Evolutionary conservation across 2,888 invertebrate genomes (phyloP).

Genomic region (Melipona beecheii): DNA sequence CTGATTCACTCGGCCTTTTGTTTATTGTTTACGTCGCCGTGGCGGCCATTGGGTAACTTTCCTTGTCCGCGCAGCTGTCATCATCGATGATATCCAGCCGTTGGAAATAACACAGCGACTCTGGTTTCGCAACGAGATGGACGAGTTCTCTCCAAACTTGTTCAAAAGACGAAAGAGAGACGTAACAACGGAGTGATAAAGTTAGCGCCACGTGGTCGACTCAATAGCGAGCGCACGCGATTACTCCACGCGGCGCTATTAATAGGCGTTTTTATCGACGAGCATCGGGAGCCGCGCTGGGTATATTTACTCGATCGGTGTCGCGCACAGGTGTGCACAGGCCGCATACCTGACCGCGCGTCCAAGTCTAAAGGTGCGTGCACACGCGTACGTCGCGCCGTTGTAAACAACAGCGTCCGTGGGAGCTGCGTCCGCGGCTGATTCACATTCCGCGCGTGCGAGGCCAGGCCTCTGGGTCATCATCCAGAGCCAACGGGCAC

Average conservation of each 20-base stretch:
- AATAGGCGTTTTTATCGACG: slow-evolving; percentile 62
- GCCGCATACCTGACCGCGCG: slow-evolving; percentile 43
- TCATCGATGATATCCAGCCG: no score
- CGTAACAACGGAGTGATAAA: no score
- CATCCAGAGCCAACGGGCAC: slow-evolving; percentile 56
- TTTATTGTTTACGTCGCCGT: slow-evolving; percentile 39
- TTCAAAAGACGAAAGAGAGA: no score
- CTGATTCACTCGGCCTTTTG: slow-evolving; percentile 49
- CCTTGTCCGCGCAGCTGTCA: not conserved
- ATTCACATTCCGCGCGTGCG: slow-evolving; percentile 70
- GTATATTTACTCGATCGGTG: slow-evolving; percentile 54
- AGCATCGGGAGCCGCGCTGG: slow-evolving; percentile 48
- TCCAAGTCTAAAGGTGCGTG: slow-evolving; percentile 25
- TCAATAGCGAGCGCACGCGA: slow-evolving; percentile 4
- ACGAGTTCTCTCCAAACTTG: no score
- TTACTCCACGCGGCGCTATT: slow-evolving; percentile 46
- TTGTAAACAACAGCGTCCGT: slow-evolving; percentile 65
- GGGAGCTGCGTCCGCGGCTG: slow-evolving; percentile 65
- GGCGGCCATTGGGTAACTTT: slow-evolving; percentile 16
- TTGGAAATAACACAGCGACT: no score
- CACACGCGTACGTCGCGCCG: slow-evolving; percentile 34
- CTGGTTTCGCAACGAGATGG: no score
- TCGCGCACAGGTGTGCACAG: slow-evolving; percentile 44
- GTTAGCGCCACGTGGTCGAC: slow-evolving; percentile 7
- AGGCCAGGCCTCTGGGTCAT: slow-evolving; percentile 67